Conservation (phyloP, 2,888 invertebrate species). For the Peribatodes rhomboidaria region DNA sequence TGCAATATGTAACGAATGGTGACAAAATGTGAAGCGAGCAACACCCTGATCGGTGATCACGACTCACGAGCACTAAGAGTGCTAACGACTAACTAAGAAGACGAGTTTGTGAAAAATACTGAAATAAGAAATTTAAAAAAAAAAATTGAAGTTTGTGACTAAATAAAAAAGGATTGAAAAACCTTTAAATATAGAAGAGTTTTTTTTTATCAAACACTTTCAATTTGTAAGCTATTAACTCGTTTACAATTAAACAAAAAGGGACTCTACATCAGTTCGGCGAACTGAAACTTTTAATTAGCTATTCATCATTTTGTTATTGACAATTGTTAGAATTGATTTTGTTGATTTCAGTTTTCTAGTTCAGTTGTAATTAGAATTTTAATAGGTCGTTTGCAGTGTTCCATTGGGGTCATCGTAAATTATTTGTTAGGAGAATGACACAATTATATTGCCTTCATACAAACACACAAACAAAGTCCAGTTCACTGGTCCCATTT, state of each 20-base stretch:
- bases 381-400: constrained; percentile 1
- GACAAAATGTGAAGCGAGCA: too few species aligned
- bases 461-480: too few species aligned
- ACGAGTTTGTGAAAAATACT: too few species aligned
- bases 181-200: constrained; percentile 4
- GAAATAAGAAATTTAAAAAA: too few species aligned
- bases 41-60: too few species aligned
- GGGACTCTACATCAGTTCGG: constrained; percentile 23
- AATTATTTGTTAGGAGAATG: too few species aligned
- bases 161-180: too few species aligned
- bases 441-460: not conserved
- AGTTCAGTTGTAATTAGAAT: constrained; percentile 4
- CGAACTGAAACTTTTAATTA: constrained; percentile 30
- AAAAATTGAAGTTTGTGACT: too few species aligned
- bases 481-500: too few species aligned
- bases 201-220: constrained; percentile 7
- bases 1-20: too few species aligned
- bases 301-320: not conserved
- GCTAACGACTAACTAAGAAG: too few species aligned
- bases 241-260: constrained; percentile 24
- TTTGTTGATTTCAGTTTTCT: constrained; percentile 6
- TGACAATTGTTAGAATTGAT: constrained; percentile 6
- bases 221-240: constrained; percentile 8
- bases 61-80: too few species aligned
- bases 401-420: not conserved